A percentile compares a stretch with the other conserved stretches of the same genome.
Evolutionary conservation across 2,113 vertebrate species (phyloP).

Genomic region (Strix uralensis): DNA sequence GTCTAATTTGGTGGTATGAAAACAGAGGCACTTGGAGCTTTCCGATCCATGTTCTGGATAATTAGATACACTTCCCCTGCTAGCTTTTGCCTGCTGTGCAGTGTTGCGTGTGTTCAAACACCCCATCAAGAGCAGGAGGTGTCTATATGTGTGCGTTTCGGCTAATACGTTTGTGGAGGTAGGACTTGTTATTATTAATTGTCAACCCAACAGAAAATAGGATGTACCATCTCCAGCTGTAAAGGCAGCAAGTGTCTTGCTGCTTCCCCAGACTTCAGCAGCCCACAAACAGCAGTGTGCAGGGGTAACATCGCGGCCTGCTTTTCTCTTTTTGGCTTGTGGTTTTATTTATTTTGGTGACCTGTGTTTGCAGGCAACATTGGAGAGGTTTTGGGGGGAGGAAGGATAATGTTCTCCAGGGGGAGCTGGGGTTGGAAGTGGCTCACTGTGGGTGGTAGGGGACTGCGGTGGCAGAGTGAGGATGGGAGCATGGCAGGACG

Average conservation of each 20-base stretch:
- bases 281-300: background rate
- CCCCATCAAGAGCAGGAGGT: background rate
- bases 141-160: background rate
- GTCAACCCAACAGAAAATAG: background rate
- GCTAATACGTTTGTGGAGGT: background rate
- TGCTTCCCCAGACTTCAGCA: fast-evolving
- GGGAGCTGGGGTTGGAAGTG: background rate
- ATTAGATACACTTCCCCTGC: background rate
- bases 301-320: fast-evolving
- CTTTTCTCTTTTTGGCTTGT: background rate
- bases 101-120: background rate
- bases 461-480: background rate
- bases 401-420: background rate
- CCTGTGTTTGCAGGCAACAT: background rate
- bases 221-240: background rate
- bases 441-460: background rate
- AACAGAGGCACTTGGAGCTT: conserved; percentile 10
- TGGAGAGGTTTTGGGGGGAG: background rate
- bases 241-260: background rate
- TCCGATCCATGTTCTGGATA: background rate
- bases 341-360: background rate
- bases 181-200: background rate
- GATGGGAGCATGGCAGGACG: background rate
- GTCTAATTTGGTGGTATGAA: conserved; percentile 34
- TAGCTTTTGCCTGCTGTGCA: background rate